Evolutionary conservation across 2,797 vertebrate genomes (phyloP).

Genomic region (Tauraco hartlaubi): DNA sequence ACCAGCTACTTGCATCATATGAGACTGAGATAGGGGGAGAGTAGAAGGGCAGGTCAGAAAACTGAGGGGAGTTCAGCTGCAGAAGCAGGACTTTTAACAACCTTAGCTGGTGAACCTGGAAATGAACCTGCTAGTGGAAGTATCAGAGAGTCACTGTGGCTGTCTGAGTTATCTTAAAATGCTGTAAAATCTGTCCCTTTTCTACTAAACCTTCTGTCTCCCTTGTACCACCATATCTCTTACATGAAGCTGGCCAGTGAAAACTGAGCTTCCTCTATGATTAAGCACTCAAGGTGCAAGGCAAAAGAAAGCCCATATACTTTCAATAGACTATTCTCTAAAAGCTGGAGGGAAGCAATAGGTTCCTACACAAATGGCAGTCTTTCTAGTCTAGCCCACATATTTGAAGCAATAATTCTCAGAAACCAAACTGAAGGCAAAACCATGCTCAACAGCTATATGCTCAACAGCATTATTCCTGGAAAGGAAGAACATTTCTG

Average conservation of each 20-base stretch:
- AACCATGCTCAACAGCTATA: neutral
- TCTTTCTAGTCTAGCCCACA: neutral
- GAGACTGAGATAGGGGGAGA: neutral
- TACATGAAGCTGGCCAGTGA: neutral
- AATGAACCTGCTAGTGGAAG: neutral
- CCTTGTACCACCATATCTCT: neutral
- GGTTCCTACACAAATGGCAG: neutral
- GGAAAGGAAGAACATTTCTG: neutral
- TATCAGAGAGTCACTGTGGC: neutral
- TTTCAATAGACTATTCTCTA: neutral
- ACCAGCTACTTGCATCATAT: rapidly evolving
- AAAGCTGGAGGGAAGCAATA: neutral
- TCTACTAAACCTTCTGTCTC: neutral
- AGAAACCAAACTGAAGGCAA: neutral
- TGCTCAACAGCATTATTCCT: neutral
- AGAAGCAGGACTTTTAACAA: neutral
- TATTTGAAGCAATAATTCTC: neutral
- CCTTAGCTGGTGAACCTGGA: neutral
- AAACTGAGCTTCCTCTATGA: neutral
- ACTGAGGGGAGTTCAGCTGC: neutral
- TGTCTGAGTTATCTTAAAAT: neutral
- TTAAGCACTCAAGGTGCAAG: neutral
- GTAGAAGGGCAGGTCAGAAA: neutral
- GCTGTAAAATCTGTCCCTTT: neutral
- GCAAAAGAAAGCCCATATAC: neutral